Base-by-base conservation (phyloP, 2,888 invertebrate species). In the Andrena flavipes region DNA sequence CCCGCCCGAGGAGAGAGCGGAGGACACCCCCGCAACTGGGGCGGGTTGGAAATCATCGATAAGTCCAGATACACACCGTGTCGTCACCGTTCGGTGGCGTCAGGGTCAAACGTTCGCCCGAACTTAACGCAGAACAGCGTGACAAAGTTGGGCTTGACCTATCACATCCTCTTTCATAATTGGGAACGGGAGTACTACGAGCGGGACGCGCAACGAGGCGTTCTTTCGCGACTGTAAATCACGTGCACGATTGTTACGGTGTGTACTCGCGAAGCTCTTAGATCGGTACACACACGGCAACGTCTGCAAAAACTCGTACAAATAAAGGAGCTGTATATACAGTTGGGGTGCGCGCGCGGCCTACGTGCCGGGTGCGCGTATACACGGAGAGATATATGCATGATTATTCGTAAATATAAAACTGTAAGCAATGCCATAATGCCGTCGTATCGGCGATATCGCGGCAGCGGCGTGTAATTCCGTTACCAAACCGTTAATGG, bases 161-260 rank as follows among this genome's bases (percentile, higher is more conserved):
- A 91, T 92, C 92, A 88, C 90, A 91, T 91, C 89, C 91, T 90
- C 88, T 87, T 87, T 85, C 73, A 56, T 79, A 76, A 70, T 73
- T 77, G 74, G 84, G 80, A 85, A 87, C 77, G 88, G 88, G 86
- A 74, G 86, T 75, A 81, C 84, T 82, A 75, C 78, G 71, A 76
- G 76, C 26, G 3, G 10, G 23, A 4, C 80, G 88, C 82, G 84
- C 82, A 82, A 88, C 84, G 77, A 73, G 78, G 59, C 72, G 33
- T 74, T 42, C 16, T 16, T 74, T 65, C 64, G 54, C 73, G 76
- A 75, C 76, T 75, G 60, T 56, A 65, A 29, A 42, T 72, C 42
- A 56, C 56, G 67, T n/a, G 60, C 59, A 79, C 8, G 23, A 56
- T 13, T 4, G 65, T 76, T 74, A 68, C 69, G 68, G 56, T 63